Base-by-base conservation (phyloP, 1,140 invertebrate genomes). In the Caerostris darwini region DNA sequence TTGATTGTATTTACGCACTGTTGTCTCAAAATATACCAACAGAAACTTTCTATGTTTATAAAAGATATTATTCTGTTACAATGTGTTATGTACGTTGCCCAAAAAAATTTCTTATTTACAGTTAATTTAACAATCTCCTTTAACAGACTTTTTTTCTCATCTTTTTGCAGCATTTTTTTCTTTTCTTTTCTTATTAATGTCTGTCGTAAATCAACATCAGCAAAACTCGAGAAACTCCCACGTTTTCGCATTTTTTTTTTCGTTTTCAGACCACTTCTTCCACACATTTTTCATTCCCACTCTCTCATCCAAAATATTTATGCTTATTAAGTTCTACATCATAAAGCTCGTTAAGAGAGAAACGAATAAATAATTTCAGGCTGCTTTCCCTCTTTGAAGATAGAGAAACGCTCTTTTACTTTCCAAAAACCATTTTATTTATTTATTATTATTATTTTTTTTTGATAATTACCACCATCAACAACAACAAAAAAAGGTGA, bases 381-480 rank as follows among this genome's bases (percentile, higher is more conserved):
- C 2, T 3, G 4, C 14, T 12, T 17, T 64, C 61, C 61, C 61
- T 7, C 61, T 14, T 64, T n/a, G 5, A 34, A 34, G 34, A 34
- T 34, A 34, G 34, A 34, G 34, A 34, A 34, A 34, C 1, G n/a
- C 17, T 17, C 61, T 3, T 4, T 67, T 67, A 17, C 14, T 67
- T 67, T 67, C 4, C 61, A 4, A 67, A 67, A 3, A 3, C 61
- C 17, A 67, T 6, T 14, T 67, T 67, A 6, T 64, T 14, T 64
- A 64, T 10, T 64, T 64, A 3, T 67, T 67, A 67, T 17, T 67
- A 17, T 1, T n/a, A n/a, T n/a, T n/a, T 17, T 67, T 67, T 64
- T 67, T 67, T 67, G 61, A 67, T 67, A 67, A 67, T 67, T 17
- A 67, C n/a, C 61, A 67, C 14, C 61, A n/a, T n/a, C 61, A 67